phyloP scores from a whole-genome alignment of 2,888 invertebrate genomes.

The Caenorhabditis parvicauda region DNA sequence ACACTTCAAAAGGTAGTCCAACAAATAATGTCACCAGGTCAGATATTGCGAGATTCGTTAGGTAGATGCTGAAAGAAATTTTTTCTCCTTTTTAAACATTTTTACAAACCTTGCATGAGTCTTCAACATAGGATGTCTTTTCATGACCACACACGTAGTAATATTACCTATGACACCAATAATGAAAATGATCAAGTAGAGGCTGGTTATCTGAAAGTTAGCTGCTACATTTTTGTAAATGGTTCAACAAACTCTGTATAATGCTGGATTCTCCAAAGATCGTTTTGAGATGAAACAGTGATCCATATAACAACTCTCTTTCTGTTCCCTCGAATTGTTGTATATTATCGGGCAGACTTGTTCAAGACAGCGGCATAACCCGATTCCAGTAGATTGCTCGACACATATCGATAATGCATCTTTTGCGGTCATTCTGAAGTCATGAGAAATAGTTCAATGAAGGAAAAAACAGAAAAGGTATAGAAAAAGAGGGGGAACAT shows the following conservation, averaged over 20 bases:
- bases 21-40: conserved; percentile 45
- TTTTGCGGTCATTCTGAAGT: no score
- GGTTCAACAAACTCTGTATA: conserved; percentile 21
- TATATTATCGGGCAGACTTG: conserved; percentile 25
- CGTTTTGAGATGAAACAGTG: conserved; percentile 39
- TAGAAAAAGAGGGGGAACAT: no score
- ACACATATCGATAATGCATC: no score
- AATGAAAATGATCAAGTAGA: conserved; percentile 35
- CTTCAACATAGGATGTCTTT: conserved; percentile 42
- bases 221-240: not conserved
- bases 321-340: conserved; percentile 25
- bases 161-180: conserved; percentile 44
- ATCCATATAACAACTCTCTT: conserved; percentile 42
- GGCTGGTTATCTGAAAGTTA: conserved; percentile 28
- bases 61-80: conserved; percentile 29
- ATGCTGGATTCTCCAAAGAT: conserved; percentile 30
- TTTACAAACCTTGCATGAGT: conserved; percentile 37
- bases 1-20: conserved; percentile 44
- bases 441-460: no score
- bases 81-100: conserved; percentile 1
- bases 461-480: no score
- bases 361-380: conserved; percentile 28
- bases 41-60: conserved; percentile 43
- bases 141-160: conserved; percentile 41
- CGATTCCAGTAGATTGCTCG: no score